A percentile compares a stretch with the other conserved stretches of the same genome.
Evolutionary conservation across 2,113 vertebrate species (phyloP).

Genomic region (Eubucco bourcierii): DNA sequence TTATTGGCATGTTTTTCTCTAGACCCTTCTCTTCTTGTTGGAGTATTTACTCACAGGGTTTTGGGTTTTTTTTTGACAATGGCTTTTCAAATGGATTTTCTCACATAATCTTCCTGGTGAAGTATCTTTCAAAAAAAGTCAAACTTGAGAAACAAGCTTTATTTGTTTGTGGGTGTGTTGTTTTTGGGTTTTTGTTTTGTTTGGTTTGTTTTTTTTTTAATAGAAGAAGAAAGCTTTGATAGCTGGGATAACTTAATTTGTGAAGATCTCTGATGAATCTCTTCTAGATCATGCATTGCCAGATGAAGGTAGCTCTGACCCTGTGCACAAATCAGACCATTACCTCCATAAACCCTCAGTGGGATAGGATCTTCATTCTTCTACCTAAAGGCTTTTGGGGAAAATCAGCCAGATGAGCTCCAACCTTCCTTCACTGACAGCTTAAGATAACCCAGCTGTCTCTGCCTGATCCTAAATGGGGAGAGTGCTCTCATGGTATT

Average conservation of each 20-base stretch:
- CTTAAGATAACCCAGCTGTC: neutral
- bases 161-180: neutral
- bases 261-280: neutral
- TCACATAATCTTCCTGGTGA: neutral
- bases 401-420: neutral
- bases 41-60: neutral
- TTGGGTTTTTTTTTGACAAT: neutral
- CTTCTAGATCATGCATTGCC: neutral
- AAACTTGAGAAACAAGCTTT: neutral
- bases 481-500: neutral
- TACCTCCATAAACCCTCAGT: neutral
- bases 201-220: too few species aligned
- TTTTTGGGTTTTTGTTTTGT: too few species aligned
- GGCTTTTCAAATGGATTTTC: neutral
- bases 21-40: neutral
- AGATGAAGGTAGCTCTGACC: neutral
- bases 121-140: neutral
- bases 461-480: neutral
- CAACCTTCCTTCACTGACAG: neutral
- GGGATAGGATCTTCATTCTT: neutral
- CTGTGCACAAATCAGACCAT: neutral
- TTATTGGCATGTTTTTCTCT: neutral
- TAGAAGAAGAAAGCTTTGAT: neutral
- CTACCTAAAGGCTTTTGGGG: neutral
- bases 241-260: neutral